Conservation (phyloP, 2,797 vertebrate genomes). For the Arvicola amphibius region DNA sequence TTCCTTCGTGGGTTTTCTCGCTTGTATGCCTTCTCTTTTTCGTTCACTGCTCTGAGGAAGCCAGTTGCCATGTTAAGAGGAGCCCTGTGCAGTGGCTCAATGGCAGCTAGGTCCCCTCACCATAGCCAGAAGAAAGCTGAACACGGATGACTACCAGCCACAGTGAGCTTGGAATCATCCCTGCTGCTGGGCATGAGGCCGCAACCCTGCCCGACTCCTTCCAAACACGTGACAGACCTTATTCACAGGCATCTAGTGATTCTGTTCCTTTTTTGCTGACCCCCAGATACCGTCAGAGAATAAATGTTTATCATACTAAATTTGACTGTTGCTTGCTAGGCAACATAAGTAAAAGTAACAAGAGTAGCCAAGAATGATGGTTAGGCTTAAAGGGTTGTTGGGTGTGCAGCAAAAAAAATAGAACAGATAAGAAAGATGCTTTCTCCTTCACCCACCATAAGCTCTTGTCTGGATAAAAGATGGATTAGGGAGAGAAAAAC, state of each 20-base stretch:
- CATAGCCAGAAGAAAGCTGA: background rate
- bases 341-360: background rate
- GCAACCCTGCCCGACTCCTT: background rate
- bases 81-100: background rate
- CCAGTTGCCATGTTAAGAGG: background rate
- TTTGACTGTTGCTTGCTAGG: background rate
- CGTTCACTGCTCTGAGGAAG: background rate
- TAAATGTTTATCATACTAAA: background rate
- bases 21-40: background rate
- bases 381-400: background rate
- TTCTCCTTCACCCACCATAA: background rate
- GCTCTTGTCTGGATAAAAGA: background rate
- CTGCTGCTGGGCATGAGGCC: accelerated
- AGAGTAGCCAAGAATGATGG: background rate
- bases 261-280: background rate
- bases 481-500: background rate
- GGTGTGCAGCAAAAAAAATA: background rate
- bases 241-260: background rate
- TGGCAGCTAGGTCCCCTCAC: background rate
- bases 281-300: background rate
- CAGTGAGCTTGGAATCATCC: background rate
- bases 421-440: background rate
- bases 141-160: no score
- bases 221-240: background rate
- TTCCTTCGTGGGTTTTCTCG: background rate